Evolutionary conservation across 2,888 invertebrate species (phyloP), one percentile per base, ranked within the genome.

Genomic region (Cryptus armator): DNA sequence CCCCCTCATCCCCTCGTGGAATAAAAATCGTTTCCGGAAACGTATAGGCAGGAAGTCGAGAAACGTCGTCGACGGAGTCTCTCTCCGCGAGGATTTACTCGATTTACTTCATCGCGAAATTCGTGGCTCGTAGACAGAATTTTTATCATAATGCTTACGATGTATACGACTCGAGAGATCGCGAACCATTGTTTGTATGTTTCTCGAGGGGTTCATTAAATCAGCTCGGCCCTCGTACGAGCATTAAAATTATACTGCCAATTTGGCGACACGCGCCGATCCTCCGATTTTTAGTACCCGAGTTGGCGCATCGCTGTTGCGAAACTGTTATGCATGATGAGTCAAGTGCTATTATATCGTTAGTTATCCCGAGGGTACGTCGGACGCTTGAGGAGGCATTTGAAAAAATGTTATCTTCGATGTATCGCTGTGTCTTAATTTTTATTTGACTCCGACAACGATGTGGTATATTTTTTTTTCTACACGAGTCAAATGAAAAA

Each of bases 21-120:
- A 64, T 89, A 92, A 92, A 91, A 92, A 92, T 92, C 88, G 87
- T 88, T 87, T 86, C 86, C 92, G 92, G 92, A 92, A 92, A 88
- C 91, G 90, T 91, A 91, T 91, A 82, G 37, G 80, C 90, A 90
- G 92, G 92, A 92, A 88, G 89, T 87, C 86, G 87, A 88, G 87
- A 83, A 83, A 87, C 89, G 81, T 87, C 87, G 90, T 67, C 56
- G 81, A 64, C 81, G 43, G 56, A 66, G 56, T 19, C 68, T 67
- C 67, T 46, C 29, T 29, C 68, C 67, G 46, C 29, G 79, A 66
- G 79, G 59, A 72, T 84, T 75, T 75, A 56, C 83, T 86, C 72
- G 77, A 80, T 80, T 84, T 79, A 32, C 81, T 53, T 72, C 44
- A 51, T 19, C 51, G 66, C 14, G 46, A 75, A 5, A 16, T 62